These are phyloP conservation scores for Dendrocopos noguchii DNA, from an alignment of 2,113 vertebrate species.

Conservation along the genomic window DNA sequence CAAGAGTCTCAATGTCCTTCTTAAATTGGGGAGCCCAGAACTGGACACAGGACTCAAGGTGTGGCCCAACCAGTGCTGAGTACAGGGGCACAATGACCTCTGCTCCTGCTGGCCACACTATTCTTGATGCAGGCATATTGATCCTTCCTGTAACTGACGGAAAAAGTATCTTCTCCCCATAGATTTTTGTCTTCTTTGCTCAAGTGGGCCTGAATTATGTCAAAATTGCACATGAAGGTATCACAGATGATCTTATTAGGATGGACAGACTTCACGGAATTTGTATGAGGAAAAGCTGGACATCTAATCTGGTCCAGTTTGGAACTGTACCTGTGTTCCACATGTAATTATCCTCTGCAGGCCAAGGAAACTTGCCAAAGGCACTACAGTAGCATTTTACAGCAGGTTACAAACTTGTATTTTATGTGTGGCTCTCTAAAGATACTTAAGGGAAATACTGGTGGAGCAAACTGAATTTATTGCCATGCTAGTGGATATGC, in stretches of 20 bases:
- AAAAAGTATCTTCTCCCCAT: not conserved
- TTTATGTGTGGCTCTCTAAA: conserved; percentile 1
- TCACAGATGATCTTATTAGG: not conserved
- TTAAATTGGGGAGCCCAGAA: no score
- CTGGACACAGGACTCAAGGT: no score
- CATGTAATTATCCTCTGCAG: not conserved
- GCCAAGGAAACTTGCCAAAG: not conserved
- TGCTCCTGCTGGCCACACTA: no score
- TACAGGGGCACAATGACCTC: no score
- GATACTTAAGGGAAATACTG: not conserved
- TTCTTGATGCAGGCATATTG: not conserved
- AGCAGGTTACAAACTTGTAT: not conserved
- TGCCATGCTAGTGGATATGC: not conserved
- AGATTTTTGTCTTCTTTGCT: not conserved
- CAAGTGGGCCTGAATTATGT: not conserved
- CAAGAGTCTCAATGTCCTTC: no score
- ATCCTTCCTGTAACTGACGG: not conserved
- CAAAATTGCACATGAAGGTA: not conserved
- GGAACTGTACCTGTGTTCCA: not conserved
- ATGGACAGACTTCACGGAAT: not conserved
- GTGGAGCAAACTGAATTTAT: not conserved
- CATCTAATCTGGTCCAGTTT: not conserved
- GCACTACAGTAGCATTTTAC: conserved; percentile 6
- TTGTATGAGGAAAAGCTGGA: not conserved
- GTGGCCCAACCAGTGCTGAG: no score